Evolutionary conservation across 2,797 vertebrate genomes (phyloP).

Genomic region (Lutjanus argentimaculatus): DNA sequence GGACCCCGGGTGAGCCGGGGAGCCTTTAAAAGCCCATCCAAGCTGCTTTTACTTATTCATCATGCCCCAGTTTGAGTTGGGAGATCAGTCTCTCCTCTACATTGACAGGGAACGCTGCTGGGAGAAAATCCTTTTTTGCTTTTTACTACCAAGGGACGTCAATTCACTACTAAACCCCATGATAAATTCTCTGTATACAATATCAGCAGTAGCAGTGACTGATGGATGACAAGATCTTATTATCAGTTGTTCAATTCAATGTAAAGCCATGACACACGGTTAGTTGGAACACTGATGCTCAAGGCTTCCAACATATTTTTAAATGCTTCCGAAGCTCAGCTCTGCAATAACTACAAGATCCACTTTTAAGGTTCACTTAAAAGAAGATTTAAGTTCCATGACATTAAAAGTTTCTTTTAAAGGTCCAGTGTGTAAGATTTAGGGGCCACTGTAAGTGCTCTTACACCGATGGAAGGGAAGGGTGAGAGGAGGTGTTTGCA

Average conservation of each 20-base stretch:
- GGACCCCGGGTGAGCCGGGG: conserved; percentile 55
- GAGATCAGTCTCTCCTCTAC: conserved; percentile 70
- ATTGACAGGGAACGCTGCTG: conserved; percentile 61
- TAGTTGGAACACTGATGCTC: neutral
- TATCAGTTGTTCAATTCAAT: conserved; percentile 24
- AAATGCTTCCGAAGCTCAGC: no score
- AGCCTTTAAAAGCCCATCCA: conserved; percentile 84
- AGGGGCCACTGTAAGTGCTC: no score
- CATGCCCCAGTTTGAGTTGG: conserved; percentile 81
- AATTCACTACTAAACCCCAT: conserved; percentile 38
- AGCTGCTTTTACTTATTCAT: conserved; percentile 86
- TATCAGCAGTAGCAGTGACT: conserved; percentile 10
- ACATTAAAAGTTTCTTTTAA: no score
- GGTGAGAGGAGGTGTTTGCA: no score
- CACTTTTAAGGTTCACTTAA: no score
- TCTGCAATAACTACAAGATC: neutral
- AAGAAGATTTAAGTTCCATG: no score
- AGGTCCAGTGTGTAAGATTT: no score
- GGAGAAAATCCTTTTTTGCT: conserved; percentile 58
- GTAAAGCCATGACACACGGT: neutral
- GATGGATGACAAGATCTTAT: conserved; percentile 29
- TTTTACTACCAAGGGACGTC: conserved; percentile 37
- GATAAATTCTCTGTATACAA: conserved; percentile 23
- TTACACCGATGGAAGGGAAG: no score
- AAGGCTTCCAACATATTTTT: neutral